These are phyloP conservation scores for Hypothenemus hampei DNA, from an alignment of 1,140 invertebrate genomes.

Conservation along the genomic window DNA sequence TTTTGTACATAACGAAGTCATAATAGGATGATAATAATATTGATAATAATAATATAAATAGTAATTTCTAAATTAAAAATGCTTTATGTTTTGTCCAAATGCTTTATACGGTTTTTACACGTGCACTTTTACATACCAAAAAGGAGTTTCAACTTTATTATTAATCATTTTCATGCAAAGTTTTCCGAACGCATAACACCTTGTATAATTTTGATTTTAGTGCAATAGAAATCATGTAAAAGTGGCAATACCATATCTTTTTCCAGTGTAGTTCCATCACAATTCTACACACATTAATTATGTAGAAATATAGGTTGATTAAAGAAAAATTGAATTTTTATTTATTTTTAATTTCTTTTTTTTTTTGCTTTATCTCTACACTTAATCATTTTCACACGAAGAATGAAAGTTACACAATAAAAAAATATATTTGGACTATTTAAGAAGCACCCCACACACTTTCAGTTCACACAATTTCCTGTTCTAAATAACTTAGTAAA, in stretches of 20 bases:
- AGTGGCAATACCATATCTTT: constrained; percentile 45
- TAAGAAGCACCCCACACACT: too few species aligned
- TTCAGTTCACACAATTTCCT: too few species aligned
- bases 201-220: constrained; percentile 34
- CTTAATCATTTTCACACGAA: too few species aligned
- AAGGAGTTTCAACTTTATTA: neutral
- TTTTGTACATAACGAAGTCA: neutral
- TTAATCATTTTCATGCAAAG: constrained; percentile 15
- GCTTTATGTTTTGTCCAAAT: neutral
- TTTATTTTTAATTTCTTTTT: constrained; percentile 25
- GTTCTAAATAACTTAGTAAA: too few species aligned
- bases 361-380: constrained; percentile 4
- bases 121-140: constrained; percentile 1
- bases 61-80: too few species aligned
- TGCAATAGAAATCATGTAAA: constrained; percentile 44
- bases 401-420: too few species aligned
- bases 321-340: too few species aligned
- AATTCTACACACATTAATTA: constrained; percentile 38
- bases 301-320: constrained; percentile 45
- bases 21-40: neutral
- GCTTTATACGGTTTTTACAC: constrained; percentile 16
- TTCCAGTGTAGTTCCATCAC: constrained; percentile 35
- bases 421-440: too few species aligned
- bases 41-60: too few species aligned
- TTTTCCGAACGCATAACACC: neutral